phyloP scores from a whole-genome alignment of 2,113 vertebrate species.

The Carassius gibelio region DNA sequence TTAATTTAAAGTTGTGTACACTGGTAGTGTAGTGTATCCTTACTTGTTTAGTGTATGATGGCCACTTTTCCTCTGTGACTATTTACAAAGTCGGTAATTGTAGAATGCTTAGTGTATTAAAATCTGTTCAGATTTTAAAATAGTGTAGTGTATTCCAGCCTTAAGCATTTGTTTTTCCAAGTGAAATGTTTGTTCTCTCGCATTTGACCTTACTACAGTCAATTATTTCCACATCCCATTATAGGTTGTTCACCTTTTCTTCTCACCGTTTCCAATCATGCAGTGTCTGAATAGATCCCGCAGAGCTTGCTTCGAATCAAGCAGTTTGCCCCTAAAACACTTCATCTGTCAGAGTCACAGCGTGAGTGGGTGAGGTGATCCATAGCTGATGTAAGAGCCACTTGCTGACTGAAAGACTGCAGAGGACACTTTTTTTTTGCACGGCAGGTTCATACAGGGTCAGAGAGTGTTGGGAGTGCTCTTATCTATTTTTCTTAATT shows the following conservation, averaged over 20 bases:
- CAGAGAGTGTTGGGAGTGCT: conserved; percentile 18
- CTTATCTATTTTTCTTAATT: conserved; percentile 35
- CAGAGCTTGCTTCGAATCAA: background rate
- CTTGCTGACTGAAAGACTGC: background rate
- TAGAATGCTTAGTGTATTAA: too few species aligned
- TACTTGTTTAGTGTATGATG: too few species aligned
- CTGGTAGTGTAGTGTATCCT: too few species aligned
- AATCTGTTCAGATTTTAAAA: too few species aligned
- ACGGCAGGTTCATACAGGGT: background rate
- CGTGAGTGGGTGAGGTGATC: conserved; percentile 19
- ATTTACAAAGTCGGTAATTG: too few species aligned
- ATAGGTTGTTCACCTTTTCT: background rate
- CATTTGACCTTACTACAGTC: background rate
- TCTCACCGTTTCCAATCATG: background rate
- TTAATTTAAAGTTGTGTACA: too few species aligned
- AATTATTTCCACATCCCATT: background rate
- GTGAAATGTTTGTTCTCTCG: background rate
- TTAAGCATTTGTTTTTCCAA: too few species aligned
- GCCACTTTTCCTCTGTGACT: too few species aligned
- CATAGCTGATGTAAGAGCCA: conserved; percentile 34
- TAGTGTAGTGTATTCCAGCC: too few species aligned
- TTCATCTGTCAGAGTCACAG: background rate
- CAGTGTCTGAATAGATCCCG: background rate
- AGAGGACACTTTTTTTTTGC: background rate
- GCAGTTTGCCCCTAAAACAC: background rate